Base-by-base conservation (phyloP, 2,888 invertebrate species). In the Tenthredo amoena region DNA sequence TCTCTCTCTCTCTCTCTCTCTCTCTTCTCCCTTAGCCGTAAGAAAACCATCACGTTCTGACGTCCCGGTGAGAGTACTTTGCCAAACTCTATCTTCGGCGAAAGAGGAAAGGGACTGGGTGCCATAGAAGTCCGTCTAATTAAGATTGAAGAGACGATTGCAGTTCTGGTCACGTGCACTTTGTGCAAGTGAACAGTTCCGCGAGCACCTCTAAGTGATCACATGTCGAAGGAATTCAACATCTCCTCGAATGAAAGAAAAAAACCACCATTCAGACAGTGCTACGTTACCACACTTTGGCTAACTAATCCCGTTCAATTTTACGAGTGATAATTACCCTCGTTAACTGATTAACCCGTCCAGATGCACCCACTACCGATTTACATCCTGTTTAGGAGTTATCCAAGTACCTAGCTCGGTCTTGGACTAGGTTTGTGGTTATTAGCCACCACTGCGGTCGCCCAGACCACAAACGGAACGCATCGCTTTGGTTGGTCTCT, bases 61-160 rank as follows among this genome's bases (percentile, higher is more conserved):
- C 81, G 81, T 81, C 81, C 81, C 81, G 58, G 58, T 50, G 81
- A 81, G 81, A 81, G 81, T 81, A 81, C 81, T 81, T 62, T 50
- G 31, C 50, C 77, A 77, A 77, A 77, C 77, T 77, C 68, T 43
- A 50, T 12, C 81, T 40, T 50, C 62, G 37, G 21, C 40, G 12
- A 81, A 81, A 62, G 34, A 15, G 26, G 43, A 26, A 21, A 0
- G n/a, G 18, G 10, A 21, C 2, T 21, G 21, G 71, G 76, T 26
- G 26, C 74, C 26, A 74, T 47, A 43, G 34, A 62, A 40, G 58
- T 37, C 50, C 37, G 58, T 81, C 81, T 81, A 81, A 81, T 81
- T 81, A 81, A 81, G 81, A 81, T 81, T 62, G 81, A 81, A 81
- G 81, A 81, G 81, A 34, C 81, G 81, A 58, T 81, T 81, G 58